These are phyloP conservation scores for Trogon surrucura DNA, from an alignment of 2,113 vertebrate genomes.

Conservation along the genomic window DNA sequence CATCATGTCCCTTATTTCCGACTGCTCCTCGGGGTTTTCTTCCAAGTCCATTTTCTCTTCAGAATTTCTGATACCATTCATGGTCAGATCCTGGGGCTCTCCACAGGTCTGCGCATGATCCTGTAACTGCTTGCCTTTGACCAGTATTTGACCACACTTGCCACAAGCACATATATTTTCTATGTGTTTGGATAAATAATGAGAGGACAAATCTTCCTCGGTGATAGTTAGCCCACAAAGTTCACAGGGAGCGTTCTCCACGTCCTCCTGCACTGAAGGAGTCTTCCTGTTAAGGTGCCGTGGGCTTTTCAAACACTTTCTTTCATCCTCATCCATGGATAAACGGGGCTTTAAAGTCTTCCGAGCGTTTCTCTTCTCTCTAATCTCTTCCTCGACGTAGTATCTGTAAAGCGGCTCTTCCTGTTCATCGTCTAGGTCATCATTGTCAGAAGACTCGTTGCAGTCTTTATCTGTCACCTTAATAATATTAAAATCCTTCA, in stretches of 20 bases:
- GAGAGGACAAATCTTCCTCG: conserved; percentile 89
- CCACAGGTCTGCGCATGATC: conserved; percentile 94
- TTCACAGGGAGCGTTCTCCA: conserved; percentile 84
- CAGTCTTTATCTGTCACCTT: conserved; percentile 84
- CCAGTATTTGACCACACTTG: conserved; percentile 93
- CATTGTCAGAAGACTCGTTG: conserved; percentile 80
- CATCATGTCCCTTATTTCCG: conserved; percentile 86
- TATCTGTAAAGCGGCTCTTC: conserved; percentile 80
- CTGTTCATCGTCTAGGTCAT: conserved; percentile 80
- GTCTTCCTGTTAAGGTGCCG: conserved; percentile 68
- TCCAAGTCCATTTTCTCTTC: conserved; percentile 90
- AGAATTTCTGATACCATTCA: conserved; percentile 71
- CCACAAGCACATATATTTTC: conserved; percentile 97
- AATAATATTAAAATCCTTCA: conserved; percentile 86
- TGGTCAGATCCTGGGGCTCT: conserved; percentile 84
- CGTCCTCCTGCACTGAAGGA: conserved; percentile 69
- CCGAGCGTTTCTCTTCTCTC: conserved; percentile 76
- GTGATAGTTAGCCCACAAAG: conserved; percentile 88
- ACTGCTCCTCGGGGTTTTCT: conserved; percentile 85
- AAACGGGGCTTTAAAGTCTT: conserved; percentile 78
- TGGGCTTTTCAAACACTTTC: conserved; percentile 67
- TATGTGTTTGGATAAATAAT: conserved; percentile 96
- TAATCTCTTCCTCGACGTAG: conserved; percentile 77
- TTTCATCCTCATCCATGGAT: conserved; percentile 70
- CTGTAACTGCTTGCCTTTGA: conserved; percentile 94